Evolutionary conservation across 2,888 invertebrate species (phyloP), one percentile per base, ranked within the genome.

Genomic region (Plusia festucae): DNA sequence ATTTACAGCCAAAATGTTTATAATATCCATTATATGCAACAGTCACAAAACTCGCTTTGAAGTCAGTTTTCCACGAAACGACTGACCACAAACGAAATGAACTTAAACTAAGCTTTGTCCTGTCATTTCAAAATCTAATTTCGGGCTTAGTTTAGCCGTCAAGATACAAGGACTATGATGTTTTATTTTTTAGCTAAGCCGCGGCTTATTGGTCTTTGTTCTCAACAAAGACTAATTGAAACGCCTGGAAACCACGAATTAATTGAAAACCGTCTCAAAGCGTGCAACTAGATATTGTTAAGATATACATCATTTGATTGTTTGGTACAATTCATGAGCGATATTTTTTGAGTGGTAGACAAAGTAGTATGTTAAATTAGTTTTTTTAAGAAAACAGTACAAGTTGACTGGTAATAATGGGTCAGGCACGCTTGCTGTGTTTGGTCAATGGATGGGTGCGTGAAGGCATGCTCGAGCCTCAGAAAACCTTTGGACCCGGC

Each of bases 261-360:
- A 83, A 86, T 85, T 84, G 79, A 64, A 82, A 84, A 80, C 78
- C 75, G 68, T 81, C 81, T 76, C 72, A 64, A 75, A 74, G 66
- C 73, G 68, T n/a, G 30, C 53, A 62, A 65, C 69, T 68, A 68
- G 68, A 77, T 70, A 75, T 73, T 73, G 70, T 73, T 66, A 71
- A 75, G 68, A 68, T 69, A 32, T 57, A 58, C 20, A 65, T 58
- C 63, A 58, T 68, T 59, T 66, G 59, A 61, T 54, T 2, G 46
- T 15, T 46, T 64, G 69, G 65, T 22, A 0, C 20, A 69, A 53
- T 44, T 30, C 8, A 69, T 0, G 56, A 55, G 60, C 27, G 53
- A 16, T 15, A 11, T 5, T 30, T 30, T 30, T 30, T 7, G 27
- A 7, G 1, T 5, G 8, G 7, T 24, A 24, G 24, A 5, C n/a